A percentile compares a stretch with the other conserved stretches of the same genome.
Evolutionary conservation across 2,113 vertebrate genomes (phyloP).

Genomic region (Ovis canadensis): DNA sequence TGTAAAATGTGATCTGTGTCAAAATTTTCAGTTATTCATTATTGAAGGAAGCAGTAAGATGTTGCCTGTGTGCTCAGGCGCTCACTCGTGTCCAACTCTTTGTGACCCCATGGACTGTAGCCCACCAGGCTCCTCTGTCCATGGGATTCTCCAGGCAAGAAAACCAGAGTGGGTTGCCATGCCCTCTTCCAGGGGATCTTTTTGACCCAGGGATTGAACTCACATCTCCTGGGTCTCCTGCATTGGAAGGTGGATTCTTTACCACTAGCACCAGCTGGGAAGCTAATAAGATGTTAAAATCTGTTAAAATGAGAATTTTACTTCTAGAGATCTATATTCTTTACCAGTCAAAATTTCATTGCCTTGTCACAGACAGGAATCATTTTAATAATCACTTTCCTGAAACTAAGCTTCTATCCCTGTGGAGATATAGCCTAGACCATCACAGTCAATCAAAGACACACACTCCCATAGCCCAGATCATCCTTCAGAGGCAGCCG

Average conservation of each 20-base stretch:
- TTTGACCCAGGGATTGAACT: neutral
- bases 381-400: neutral
- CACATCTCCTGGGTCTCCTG: neutral
- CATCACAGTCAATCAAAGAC: neutral
- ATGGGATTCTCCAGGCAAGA: neutral
- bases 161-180: neutral
- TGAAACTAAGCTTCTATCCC: no score
- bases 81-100: neutral
- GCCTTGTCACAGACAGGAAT: neutral
- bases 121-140: neutral
- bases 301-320: neutral
- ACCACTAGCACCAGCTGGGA: neutral
- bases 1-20: neutral
- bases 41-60: neutral
- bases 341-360: neutral
- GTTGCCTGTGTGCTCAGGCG: neutral
- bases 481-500: fast-evolving
- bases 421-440: neutral
- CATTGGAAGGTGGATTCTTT: neutral
- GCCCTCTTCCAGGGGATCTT: neutral
- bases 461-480: fast-evolving
- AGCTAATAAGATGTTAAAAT: neutral
- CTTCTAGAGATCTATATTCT: neutral
- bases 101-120: neutral
- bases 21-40: neutral